Conservation (phyloP, 2,113 vertebrate genomes). For the Oophaga pumilio region DNA sequence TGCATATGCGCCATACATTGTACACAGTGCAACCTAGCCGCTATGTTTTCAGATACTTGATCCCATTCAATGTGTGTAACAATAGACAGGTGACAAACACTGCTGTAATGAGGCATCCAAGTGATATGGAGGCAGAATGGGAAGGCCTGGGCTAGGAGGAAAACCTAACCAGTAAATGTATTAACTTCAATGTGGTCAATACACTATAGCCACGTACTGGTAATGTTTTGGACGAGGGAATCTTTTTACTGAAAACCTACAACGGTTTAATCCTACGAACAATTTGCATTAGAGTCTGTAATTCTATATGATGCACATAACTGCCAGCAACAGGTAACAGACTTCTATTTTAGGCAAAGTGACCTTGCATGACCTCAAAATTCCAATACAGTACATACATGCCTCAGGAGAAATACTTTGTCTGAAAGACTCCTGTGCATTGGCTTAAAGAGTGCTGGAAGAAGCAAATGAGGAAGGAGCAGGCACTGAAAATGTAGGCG, state of each 20-base stretch:
- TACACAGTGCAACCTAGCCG: slow-evolving; percentile 23
- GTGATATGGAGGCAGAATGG: no score
- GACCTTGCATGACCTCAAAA: slow-evolving; percentile 19
- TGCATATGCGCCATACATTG: background rate
- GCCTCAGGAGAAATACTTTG: slow-evolving; percentile 21
- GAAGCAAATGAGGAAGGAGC: background rate
- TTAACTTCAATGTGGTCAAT: no score
- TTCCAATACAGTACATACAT: slow-evolving; percentile 29
- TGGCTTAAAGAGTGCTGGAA: background rate
- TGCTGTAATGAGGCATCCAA: background rate
- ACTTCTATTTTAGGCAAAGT: slow-evolving; percentile 38
- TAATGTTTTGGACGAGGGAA: background rate
- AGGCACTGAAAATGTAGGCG: background rate
- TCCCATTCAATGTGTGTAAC: background rate
- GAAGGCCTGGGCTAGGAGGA: no score
- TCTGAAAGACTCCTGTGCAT: background rate
- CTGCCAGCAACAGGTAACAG: slow-evolving; percentile 14
- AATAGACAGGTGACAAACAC: slow-evolving; percentile 2
- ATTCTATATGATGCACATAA: background rate
- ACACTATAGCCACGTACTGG: background rate
- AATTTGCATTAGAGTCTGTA: background rate
- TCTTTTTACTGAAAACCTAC: background rate
- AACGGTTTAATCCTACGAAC: background rate
- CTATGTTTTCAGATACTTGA: slow-evolving; percentile 16
- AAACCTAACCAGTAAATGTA: no score